Base-by-base conservation (phyloP, 2,888 invertebrate species). In the Drosophila neonasuta region DNA sequence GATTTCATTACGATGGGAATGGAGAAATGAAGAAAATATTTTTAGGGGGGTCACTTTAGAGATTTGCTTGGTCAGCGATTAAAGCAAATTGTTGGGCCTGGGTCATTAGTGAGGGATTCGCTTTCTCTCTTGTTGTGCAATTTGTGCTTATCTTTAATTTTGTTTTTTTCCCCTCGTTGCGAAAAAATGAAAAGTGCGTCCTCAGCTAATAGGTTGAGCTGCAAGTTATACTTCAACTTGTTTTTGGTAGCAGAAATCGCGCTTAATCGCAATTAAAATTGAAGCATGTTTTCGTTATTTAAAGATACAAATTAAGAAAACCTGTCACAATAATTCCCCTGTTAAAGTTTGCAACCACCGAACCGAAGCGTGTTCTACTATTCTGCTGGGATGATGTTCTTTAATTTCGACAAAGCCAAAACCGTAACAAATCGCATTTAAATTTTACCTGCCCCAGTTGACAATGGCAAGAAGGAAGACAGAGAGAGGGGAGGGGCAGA, bases 371-470 rank as follows among this genome's bases (percentile, higher is more conserved):
- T 20, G 20, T 20, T 20, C 4, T 3, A 20, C 20, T 20, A 20
- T 20, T 20, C 20, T 17, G 17, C 48, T 46, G 20, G 44, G 59
- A 5, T 24, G 63, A 49, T 72, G 73, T 63, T 48, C 67, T 74
- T 80, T 74, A 80, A 79, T 72, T 83, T 80, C 69, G 71, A 83
- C 77, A 69, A 69, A 79, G 77, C 73, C 76, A 74, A 87, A 88
- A 88, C 87, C 88, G 88, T 87, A 85, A 77, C 88, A 88, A 88
- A 88, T 88, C 83, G 87, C 79, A 83, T 87, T 88, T 81, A 78
- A 88, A 88, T 88, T 88, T 84, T 88, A 88, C 88, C 88, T 88
- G 88, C 82, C 62, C 58, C 64, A 68, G 67, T 62, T 67, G 62
- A 29, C 41, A 44, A 41, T 13, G 63, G 30, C 7, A 39, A 9